Conservation (phyloP, 92 coral and sea anemone genomes). For the Epizoanthus ramosus region DNA sequence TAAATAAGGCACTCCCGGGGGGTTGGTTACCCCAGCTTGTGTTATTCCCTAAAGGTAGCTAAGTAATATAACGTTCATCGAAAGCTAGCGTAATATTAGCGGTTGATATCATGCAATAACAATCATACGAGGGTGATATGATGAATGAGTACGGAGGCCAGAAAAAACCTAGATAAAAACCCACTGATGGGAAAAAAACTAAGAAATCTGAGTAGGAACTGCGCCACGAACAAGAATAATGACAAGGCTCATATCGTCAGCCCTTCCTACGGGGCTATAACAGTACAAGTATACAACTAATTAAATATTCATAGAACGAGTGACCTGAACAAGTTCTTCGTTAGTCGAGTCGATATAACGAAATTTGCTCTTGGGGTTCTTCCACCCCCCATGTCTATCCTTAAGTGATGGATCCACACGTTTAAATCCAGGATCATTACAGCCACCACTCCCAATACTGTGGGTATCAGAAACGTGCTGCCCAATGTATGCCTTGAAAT, state of each 20-base stretch:
- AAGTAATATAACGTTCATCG: neutral
- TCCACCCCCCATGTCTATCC: slow-evolving; percentile 32
- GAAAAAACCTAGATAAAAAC: slow-evolving; percentile 14
- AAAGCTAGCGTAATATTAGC: too few relatives aligned
- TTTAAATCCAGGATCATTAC: slow-evolving; percentile 28
- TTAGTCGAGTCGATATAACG: slow-evolving; percentile 13
- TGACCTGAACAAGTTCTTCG: slow-evolving; percentile 28
- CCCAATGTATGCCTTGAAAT: neutral
- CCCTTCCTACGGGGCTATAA: neutral
- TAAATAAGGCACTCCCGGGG: neutral
- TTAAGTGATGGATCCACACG: slow-evolving; percentile 9
- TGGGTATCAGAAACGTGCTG: slow-evolving; percentile 16
- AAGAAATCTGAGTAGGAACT: neutral
- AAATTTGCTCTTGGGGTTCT: slow-evolving; percentile 35
- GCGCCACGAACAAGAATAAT: neutral
- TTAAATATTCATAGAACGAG: neutral
- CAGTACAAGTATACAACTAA: too few relatives aligned
- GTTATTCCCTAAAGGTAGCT: neutral
- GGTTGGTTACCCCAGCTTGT: neutral
- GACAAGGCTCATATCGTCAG: neutral
- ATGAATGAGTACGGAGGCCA: slow-evolving; percentile 17
- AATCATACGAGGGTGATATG: neutral
- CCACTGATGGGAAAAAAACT: neutral
- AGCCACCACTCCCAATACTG: slow-evolving; percentile 31
- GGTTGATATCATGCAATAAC: too few relatives aligned